phyloP scores from a whole-genome alignment of 2,797 vertebrate species.

The Epinephelus awoara region DNA sequence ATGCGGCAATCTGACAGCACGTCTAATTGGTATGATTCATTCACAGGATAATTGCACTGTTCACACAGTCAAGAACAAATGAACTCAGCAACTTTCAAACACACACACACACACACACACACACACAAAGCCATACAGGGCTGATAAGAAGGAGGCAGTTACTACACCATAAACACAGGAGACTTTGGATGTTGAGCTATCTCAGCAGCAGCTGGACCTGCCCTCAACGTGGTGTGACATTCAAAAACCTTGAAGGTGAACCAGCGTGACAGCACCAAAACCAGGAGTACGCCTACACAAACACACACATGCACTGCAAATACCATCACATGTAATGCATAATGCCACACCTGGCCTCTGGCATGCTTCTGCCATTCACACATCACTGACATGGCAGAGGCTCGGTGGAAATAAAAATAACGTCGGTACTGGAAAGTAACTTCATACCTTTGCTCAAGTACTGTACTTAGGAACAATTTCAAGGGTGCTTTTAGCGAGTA shows the following conservation, averaged over 20 bases:
- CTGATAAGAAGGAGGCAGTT: conserved; percentile 57
- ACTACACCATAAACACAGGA: conserved; percentile 60
- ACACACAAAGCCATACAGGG: conserved; percentile 21
- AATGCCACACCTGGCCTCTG: conserved; percentile 45
- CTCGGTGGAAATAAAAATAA: conserved; percentile 3
- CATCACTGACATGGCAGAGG: conserved; percentile 6
- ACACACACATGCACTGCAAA: conserved; percentile 28
- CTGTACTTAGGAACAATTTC: background rate
- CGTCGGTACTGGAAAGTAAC: background rate
- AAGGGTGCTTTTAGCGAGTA: background rate
- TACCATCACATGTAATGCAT: conserved; percentile 5
- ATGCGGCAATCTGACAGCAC: conserved; percentile 34
- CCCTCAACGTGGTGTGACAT: conserved; percentile 23
- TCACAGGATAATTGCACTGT: conserved; percentile 32
- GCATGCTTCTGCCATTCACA: conserved; percentile 17
- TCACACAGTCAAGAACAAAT: conserved; percentile 44
- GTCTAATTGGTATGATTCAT: conserved; percentile 44
- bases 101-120: conserved; percentile 21
- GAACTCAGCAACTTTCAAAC: conserved; percentile 49
- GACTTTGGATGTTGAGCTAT: conserved; percentile 68
- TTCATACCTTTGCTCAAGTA: background rate
- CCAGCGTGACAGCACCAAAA: background rate
- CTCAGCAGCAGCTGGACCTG: background rate
- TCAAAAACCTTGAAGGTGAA: conserved; percentile 22
- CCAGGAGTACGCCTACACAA: background rate